Evolutionary conservation across 2,888 invertebrate genomes (phyloP), one percentile per base, ranked within the genome.

Genomic region (Catocala nupta): DNA sequence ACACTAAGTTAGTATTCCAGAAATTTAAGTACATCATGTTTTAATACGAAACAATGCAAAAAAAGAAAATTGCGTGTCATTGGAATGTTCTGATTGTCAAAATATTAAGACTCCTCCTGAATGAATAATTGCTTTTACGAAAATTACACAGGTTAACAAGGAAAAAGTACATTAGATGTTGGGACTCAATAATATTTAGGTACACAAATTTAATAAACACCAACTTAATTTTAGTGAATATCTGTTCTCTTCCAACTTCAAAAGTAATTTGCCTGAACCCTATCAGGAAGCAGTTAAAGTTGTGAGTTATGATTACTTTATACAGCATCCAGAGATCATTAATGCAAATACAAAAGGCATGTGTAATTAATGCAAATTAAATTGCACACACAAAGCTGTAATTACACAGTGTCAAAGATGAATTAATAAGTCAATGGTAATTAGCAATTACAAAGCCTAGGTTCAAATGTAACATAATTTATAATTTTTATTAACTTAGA

Each of bases 361-460:
- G 71, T 71, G 82, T 80, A 83, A 85, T 89, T 85, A 82, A 88
- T 87, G 86, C 79, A 80, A 87, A 88, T 84, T 81, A 84, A 83
- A 86, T 86, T 86, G 83, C 77, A 66, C 59, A 72, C 78, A 64
- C 67, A 65, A 68, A 72, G 64, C 64, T 65, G 68, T 86, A 83
- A 85, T 86, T 81, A 83, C 81, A 83, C 56, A 59, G 81, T 88
- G 85, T 85, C 84, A 82, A 85, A 85, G 77, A 79, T 79, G 75
- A 86, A 85, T 86, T 86, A 83, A 85, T 81, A 65, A 71, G 68
- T 55, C 63, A 67, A 80, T 70, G 65, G 65, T 68, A 77, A 83
- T 80, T 76, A 77, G 65, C 63, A 65, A 66, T 71, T 69, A 51
- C 68, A 59, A 49, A 45, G 65, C 25, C 25, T 25, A 25, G 25